A percentile compares a stretch with the other conserved stretches of the same genome.
phyloP scores from a whole-genome alignment of 1,140 invertebrate genomes.

The Planococcus citri region DNA sequence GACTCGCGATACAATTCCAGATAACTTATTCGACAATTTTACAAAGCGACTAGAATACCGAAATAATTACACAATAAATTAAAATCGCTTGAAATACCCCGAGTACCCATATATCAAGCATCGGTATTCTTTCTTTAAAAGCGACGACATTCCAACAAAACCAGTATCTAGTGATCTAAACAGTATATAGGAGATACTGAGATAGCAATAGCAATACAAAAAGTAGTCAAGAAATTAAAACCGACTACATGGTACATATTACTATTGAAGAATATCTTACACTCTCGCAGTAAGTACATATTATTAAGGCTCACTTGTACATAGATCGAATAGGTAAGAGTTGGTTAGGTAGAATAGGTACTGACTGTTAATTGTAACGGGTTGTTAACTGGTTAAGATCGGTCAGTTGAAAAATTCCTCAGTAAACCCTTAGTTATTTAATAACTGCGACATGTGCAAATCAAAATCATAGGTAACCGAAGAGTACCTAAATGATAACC shows the following conservation, averaged over 20 bases:
- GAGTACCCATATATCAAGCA: neutral
- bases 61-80: slow-evolving; percentile 9
- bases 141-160: slow-evolving; percentile 6
- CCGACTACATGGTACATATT: neutral
- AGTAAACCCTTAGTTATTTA: too few species aligned
- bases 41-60: neutral
- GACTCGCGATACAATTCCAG: neutral
- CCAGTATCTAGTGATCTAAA: neutral
- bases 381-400: too few species aligned
- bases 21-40: slow-evolving; percentile 3
- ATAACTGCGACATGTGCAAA: too few species aligned
- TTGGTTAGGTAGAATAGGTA: too few species aligned
- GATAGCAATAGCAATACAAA: neutral
- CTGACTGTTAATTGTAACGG: too few species aligned
- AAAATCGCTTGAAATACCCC: neutral
- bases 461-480: too few species aligned
- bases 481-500: too few species aligned
- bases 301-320: too few species aligned
- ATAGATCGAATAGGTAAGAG: too few species aligned
- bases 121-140: slow-evolving; percentile 1
- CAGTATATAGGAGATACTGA: neutral
- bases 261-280: too few species aligned
- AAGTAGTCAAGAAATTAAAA: slow-evolving; percentile 4
- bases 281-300: too few species aligned
- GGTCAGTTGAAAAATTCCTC: too few species aligned